Conservation (phyloP, 1,140 invertebrate species). For the Lanistes nyassanus region DNA sequence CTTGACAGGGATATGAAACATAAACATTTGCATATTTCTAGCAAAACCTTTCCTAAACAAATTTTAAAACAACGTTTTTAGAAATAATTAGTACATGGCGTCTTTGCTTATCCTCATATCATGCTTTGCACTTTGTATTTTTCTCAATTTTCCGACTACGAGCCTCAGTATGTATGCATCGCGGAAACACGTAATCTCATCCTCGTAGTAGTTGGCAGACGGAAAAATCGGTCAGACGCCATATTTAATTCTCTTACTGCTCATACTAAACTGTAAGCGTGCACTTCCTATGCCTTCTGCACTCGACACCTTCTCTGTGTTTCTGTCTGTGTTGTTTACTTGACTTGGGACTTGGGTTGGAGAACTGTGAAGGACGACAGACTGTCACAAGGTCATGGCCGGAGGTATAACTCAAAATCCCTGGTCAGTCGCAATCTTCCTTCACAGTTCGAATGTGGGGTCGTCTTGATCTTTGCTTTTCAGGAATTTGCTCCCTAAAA, state of each 20-base stretch:
- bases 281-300: background rate
- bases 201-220: constrained; percentile 13
- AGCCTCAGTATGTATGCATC: constrained; percentile 12
- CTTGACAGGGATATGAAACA: no score
- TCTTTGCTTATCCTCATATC: no score
- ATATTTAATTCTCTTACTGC: constrained; percentile 26
- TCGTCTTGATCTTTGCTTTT: background rate
- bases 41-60: no score
- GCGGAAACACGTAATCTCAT: constrained; percentile 25
- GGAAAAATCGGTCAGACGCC: constrained; percentile 28
- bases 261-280: constrained; percentile 11
- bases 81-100: no score
- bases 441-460: background rate
- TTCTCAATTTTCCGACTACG: no score
- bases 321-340: constrained; percentile 11
- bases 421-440: constrained; percentile 9
- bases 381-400: constrained; percentile 39
- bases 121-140: no score
- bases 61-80: no score
- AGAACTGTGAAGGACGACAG: constrained; percentile 38
- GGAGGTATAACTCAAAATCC: constrained; percentile 27
- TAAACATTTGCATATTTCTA: no score
- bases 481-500: background rate
- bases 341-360: constrained; percentile 12
- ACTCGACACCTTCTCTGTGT: background rate